Evolutionary conservation across 2,797 vertebrate species (phyloP), one percentile per base, ranked within the genome.

Genomic region (Gallirallus australis): DNA sequence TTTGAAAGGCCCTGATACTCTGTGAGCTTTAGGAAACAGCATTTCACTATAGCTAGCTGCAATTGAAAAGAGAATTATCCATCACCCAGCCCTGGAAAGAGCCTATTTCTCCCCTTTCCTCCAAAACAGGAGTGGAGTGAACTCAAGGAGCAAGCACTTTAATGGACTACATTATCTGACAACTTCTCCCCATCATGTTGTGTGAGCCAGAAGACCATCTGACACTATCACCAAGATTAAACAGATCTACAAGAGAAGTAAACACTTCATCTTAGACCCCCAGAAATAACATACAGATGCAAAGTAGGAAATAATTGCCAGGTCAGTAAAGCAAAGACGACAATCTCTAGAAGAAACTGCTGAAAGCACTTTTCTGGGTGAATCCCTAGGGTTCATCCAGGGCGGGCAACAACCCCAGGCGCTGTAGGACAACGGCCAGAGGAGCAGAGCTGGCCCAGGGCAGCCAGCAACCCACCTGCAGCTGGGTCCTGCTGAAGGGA

Each of bases 101-200:
- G 11, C 50, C 1, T 6, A 13, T 88, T 61, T 48, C 7, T 59
- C 57, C 42, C 75, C 70, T 61, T 39, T 13, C 53, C 79, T 63
- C 84, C 69, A 52, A 18, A 64, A 7, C n/a, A 31, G 39, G 10
- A 42, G 0, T 31, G 31, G 21, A 66, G 53, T 15, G 31, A 92
- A 52, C 31, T 56, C 77, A 14, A 4, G 15, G 56, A 68, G 1
- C 3, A 66, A 88, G 42, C 25, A 64, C 28, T 5, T 7, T 4
- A 47, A 40, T 2, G 20, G 82, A 37, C 9, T 53, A 12, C 8
- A 42, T 42, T 15, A 61, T 15, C 45, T 65, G 79, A 71, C 52
- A 82, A 2, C 20, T 64, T n/a, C 42, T 53, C 31, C 35, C 20
- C 2, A 0, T 23, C 7, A n/a, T 0, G 6, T 23, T 56, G 47